Conservation (phyloP, 2,888 invertebrate genomes). For the Leptinotarsa rubiginosa region DNA sequence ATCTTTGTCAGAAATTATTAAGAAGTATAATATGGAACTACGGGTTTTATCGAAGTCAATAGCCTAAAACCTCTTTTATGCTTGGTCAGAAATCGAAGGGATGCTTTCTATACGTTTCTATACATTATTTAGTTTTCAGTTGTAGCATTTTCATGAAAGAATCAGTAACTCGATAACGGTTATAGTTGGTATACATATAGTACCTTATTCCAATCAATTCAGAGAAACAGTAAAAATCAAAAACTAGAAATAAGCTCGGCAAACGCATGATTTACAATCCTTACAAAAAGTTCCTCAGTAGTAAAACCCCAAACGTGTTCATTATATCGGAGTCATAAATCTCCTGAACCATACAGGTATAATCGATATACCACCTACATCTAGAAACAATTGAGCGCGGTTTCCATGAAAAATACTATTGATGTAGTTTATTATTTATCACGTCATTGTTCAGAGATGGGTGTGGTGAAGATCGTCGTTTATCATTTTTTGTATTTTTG, state of each 20-base stretch:
- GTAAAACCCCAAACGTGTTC: constrained; percentile 31
- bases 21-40: too few species aligned
- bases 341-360: constrained; percentile 28
- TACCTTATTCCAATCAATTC: neutral
- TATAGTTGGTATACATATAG: too few species aligned
- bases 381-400: constrained; percentile 34
- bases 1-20: too few species aligned
- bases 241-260: neutral
- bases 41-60: too few species aligned
- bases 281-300: constrained; percentile 15
- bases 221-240: neutral
- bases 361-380: constrained; percentile 41
- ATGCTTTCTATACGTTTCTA: too few species aligned
- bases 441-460: constrained; percentile 27
- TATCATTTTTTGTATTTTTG: constrained; percentile 12
- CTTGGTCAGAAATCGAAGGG: too few species aligned
- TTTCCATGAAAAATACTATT: constrained; percentile 35
- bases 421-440: constrained; percentile 33
- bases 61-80: too few species aligned
- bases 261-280: constrained; percentile 31
- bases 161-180: too few species aligned
- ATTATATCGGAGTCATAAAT: constrained; percentile 33
- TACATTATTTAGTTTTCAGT: too few species aligned
- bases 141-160: too few species aligned
- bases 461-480: constrained; percentile 27